These are phyloP conservation scores for Pediacus dermestoides DNA, from an alignment of 2,888 invertebrate species.

Conservation along the genomic window DNA sequence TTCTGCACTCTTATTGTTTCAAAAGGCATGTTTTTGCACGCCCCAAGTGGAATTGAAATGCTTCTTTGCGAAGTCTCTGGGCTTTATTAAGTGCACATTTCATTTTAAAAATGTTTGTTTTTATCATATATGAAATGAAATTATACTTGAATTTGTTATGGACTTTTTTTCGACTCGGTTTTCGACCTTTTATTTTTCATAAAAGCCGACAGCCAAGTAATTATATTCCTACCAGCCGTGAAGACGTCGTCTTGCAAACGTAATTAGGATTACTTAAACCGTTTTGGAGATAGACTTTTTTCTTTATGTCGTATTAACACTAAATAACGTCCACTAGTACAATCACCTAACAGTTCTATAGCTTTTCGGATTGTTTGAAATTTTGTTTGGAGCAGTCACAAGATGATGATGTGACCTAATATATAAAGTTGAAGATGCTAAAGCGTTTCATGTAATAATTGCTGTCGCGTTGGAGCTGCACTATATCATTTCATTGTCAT, in stretches of 20 bases:
- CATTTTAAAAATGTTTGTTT: constrained; percentile 31
- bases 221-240: no score
- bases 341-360: no score
- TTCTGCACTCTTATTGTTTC: constrained; percentile 32
- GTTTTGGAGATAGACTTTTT: constrained; percentile 1
- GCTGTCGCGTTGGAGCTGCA: constrained; percentile 6
- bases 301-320: no score
- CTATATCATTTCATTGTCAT: constrained; percentile 14
- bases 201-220: neutral
- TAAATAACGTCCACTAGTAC: no score
- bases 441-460: constrained; percentile 9
- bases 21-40: constrained; percentile 30
- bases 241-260: no score
- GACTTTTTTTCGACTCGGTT: neutral
- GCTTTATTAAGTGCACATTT: constrained; percentile 36
- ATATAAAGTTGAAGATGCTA: no score
- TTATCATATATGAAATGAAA: constrained; percentile 13
- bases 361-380: no score
- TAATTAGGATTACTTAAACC: no score
- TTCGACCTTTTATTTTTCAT: constrained; percentile 3
- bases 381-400: no score
- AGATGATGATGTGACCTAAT: no score
- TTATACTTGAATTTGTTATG: constrained; percentile 3
- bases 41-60: constrained; percentile 26
- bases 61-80: constrained; percentile 29